Conservation (phyloP, 2,113 vertebrate genomes). For the Epinephelus moara region DNA sequence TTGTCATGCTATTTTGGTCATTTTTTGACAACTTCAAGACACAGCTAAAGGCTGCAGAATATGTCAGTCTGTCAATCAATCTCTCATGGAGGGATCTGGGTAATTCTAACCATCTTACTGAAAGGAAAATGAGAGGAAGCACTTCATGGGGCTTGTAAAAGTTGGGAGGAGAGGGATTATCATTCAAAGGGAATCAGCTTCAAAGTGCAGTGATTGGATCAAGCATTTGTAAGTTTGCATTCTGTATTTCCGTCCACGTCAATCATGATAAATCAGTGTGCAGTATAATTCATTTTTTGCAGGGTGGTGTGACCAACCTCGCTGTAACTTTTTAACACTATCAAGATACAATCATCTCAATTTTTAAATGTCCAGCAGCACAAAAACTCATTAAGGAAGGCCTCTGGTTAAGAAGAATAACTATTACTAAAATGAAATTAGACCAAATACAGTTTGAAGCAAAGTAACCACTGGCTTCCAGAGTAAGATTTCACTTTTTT, state of each 20-base stretch:
- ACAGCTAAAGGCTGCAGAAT: background rate
- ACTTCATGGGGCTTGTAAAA: background rate
- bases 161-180: background rate
- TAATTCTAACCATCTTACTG: background rate
- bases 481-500: background rate
- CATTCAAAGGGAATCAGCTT: background rate
- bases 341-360: slow-evolving; percentile 9
- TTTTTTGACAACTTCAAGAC: background rate
- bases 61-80: background rate
- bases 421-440: slow-evolving; percentile 37
- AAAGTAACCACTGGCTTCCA: background rate
- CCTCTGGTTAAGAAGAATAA: slow-evolving; percentile 18
- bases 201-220: background rate
- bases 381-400: slow-evolving; percentile 5
- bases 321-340: background rate
- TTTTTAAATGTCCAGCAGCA: slow-evolving; percentile 24
- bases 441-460: background rate
- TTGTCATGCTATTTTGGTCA: slow-evolving; percentile 1
- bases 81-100: background rate
- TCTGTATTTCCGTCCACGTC: background rate
- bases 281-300: background rate
- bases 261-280: background rate
- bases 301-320: background rate
- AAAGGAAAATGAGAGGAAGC: background rate
- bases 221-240: background rate